Evolutionary conservation across 2,797 vertebrate genomes (phyloP).

Genomic region (Gobio occitaniae): DNA sequence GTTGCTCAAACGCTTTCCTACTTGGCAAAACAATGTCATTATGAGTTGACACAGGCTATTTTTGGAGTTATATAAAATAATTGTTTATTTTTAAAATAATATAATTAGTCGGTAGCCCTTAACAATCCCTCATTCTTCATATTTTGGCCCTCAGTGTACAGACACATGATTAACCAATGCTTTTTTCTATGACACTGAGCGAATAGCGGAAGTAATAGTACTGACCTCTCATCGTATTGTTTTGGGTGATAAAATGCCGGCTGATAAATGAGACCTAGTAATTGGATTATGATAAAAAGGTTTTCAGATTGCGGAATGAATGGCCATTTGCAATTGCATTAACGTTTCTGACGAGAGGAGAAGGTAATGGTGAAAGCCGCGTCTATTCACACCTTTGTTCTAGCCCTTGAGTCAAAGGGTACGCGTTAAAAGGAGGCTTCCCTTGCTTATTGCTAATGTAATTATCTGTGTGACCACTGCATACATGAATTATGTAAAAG

Average conservation of each 20-base stretch:
- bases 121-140: background rate
- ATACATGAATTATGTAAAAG: conserved; percentile 70
- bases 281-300: conserved; percentile 60
- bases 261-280: conserved; percentile 55
- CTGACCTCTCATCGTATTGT: conserved; percentile 52
- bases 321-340: conserved; percentile 60
- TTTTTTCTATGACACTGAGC: conserved; percentile 5
- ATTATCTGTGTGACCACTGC: conserved; percentile 72
- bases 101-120: background rate
- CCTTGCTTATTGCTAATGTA: conserved; percentile 68
- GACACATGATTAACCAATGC: conserved; percentile 25
- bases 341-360: conserved; percentile 48
- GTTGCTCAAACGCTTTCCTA: background rate
- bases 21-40: background rate
- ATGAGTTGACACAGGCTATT: background rate
- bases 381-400: conserved; percentile 56
- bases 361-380: conserved; percentile 55
- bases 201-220: conserved; percentile 38
- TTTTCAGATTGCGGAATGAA: conserved; percentile 63
- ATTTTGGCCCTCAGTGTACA: background rate
- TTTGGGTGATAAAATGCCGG: conserved; percentile 50
- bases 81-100: background rate
- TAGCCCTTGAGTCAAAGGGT: conserved; percentile 39
- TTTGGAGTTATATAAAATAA: background rate
- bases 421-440: conserved; percentile 33